These are phyloP conservation scores for Drosophila funebris DNA, from an alignment of 1,140 invertebrate species.

Conservation along the genomic window DNA sequence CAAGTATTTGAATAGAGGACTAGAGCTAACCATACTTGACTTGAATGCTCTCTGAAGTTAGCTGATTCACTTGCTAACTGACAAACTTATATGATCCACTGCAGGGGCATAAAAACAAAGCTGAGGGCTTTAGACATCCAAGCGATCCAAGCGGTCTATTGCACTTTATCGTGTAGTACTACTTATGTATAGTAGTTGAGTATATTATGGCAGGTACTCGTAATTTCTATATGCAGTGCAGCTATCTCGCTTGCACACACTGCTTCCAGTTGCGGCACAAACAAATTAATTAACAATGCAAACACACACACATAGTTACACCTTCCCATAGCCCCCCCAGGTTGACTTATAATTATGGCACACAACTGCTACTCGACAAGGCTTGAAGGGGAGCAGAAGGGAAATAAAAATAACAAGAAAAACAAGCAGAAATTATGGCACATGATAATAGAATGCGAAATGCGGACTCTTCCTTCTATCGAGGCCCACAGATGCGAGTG, in stretches of 20 bases:
- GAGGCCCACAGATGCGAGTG: constrained; percentile 45
- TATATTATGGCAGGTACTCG: constrained; percentile 7
- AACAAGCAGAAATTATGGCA: constrained; percentile 60
- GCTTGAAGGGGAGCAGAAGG: neutral
- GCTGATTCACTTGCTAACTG: neutral
- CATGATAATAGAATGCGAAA: constrained; percentile 50
- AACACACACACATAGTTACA: constrained; percentile 25
- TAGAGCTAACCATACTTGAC: no score
- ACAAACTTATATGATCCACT: constrained; percentile 22
- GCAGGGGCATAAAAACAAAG: constrained; percentile 33
- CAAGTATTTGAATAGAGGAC: no score
- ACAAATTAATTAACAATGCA: constrained; percentile 80
- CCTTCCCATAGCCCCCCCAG: constrained; percentile 16
- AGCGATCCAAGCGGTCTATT: constrained; percentile 18
- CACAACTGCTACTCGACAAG: constrained; percentile 68
- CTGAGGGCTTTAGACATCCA: constrained; percentile 24
- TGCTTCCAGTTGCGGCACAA: constrained; percentile 20
- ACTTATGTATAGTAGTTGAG: neutral
- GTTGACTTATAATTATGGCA: constrained; percentile 72
- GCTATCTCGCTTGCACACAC: constrained; percentile 36
- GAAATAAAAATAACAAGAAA: constrained; percentile 5
- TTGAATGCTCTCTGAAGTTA: no score
- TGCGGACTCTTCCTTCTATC: neutral
- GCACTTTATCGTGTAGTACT: no score
- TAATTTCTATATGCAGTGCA: constrained; percentile 13